A percentile compares a stretch with the other conserved stretches of the same genome.
Evolutionary conservation across 2,797 vertebrate genomes (phyloP).

Genomic region (Syndactyla subalaris): DNA sequence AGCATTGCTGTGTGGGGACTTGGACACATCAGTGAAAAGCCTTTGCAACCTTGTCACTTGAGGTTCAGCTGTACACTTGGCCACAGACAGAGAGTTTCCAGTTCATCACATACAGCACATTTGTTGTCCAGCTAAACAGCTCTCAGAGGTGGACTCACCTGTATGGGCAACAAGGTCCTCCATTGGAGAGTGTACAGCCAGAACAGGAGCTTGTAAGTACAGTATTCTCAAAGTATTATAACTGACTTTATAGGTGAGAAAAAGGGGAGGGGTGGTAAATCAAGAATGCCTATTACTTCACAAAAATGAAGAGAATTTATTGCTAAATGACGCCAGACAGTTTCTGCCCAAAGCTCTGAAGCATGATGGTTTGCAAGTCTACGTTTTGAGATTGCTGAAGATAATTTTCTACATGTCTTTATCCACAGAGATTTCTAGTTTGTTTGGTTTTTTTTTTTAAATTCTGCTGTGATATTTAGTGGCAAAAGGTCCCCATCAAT

Average conservation of each 20-base stretch:
- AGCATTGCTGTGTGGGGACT: neutral
- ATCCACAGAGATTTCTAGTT: neutral
- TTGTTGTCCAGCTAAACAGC: neutral
- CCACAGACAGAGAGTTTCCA: neutral
- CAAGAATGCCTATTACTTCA: neutral
- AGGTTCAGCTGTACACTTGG: neutral
- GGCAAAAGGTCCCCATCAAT: neutral
- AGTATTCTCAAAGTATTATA: neutral
- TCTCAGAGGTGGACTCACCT: neutral
- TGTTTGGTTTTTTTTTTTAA: neutral
- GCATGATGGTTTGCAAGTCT: neutral
- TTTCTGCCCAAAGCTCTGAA: neutral
- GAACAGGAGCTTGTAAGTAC: neutral
- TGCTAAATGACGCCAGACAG: neutral
- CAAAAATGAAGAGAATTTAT: neutral
- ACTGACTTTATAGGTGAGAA: neutral
- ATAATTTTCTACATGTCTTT: neutral
- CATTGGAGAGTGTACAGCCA: neutral
- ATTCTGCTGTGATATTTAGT: neutral
- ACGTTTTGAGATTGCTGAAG: neutral
- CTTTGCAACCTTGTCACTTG: neutral
- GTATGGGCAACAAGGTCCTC: neutral
- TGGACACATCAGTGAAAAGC: neutral
- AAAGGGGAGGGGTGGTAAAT: neutral
- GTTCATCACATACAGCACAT: neutral